Evolutionary conservation across 2,113 vertebrate species (phyloP).

Genomic region (Acinonyx jubatus): DNA sequence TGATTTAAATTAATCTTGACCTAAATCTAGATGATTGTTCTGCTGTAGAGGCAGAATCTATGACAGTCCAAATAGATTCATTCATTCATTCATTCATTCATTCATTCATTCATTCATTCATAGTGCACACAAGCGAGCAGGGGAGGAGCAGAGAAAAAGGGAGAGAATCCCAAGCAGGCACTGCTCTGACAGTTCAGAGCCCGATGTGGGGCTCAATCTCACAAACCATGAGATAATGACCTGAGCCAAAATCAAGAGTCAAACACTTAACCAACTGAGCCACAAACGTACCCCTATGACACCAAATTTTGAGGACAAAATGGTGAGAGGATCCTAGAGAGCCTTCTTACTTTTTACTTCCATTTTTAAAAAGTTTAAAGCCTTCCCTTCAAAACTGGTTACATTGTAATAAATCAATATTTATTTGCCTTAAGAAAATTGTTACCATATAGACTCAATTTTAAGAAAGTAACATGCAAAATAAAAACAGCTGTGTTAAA

Average conservation of each 20-base stretch:
- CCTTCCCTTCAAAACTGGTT: neutral
- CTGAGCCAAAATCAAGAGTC: too few relatives aligned
- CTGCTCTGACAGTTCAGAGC: too few relatives aligned
- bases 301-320: neutral
- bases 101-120: too few relatives aligned
- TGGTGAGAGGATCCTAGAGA: neutral
- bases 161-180: too few relatives aligned
- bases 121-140: too few relatives aligned
- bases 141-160: too few relatives aligned
- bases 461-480: slow-evolving; percentile 40
- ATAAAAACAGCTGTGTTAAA: neutral
- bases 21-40: neutral
- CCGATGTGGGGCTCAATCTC: too few relatives aligned
- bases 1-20: slow-evolving; percentile 27
- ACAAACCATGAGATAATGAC: too few relatives aligned
- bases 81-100: too few relatives aligned
- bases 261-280: too few relatives aligned
- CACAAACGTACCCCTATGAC: too few relatives aligned
- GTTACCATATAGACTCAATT: neutral
- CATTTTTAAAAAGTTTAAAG: slow-evolving; percentile 7
- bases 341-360: neutral
- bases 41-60: neutral
- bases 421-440: slow-evolving; percentile 42
- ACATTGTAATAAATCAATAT: slow-evolving; percentile 5
- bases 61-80: neutral